phyloP scores from a whole-genome alignment of 2,113 vertebrate genomes.

The Desmodus rotundus region DNA sequence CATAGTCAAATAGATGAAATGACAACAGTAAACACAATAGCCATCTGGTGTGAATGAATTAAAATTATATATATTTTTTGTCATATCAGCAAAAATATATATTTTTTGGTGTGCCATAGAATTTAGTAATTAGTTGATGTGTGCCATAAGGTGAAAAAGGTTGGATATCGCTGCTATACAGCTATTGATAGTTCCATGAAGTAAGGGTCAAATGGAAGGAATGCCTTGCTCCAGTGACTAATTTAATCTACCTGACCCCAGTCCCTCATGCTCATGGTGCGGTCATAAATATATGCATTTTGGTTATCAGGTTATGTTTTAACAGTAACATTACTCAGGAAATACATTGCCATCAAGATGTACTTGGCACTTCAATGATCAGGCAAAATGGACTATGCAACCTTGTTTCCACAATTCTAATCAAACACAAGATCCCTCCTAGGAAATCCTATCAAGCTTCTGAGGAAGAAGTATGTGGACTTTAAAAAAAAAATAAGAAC shows the following conservation, averaged over 20 bases:
- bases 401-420: not conserved
- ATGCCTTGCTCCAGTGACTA: not conserved
- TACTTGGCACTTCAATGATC: not conserved
- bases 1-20: not conserved
- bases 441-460: constrained; percentile 15
- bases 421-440: not conserved
- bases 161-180: not conserved
- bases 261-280: not conserved
- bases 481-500: not conserved
- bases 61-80: not conserved
- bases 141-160: not conserved
- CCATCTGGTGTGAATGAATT: not conserved
- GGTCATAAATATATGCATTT: not conserved
- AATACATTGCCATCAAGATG: not conserved
- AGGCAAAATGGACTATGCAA: not conserved
- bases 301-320: not conserved
- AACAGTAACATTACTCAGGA: not conserved
- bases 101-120: not conserved
- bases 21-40: not conserved
- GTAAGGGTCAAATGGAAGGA: not conserved
- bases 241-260: not conserved
- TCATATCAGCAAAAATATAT: not conserved
- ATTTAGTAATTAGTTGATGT: not conserved
- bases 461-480: not conserved
- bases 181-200: not conserved